phyloP scores from a whole-genome alignment of 2,797 vertebrate genomes.

The Schizopygopsis pylzovi region DNA sequence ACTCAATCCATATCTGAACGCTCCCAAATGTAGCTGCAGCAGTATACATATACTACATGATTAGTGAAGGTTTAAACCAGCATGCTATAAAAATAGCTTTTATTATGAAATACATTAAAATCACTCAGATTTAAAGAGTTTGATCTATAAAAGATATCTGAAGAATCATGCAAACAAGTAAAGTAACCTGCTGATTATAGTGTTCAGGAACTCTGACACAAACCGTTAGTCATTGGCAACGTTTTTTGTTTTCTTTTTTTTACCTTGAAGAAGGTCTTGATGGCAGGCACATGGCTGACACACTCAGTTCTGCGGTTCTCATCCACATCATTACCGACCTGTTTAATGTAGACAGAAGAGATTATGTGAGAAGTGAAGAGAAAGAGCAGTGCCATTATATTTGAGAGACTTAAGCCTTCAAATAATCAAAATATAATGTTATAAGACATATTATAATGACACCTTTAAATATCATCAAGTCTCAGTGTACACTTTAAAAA shows the following conservation, averaged over 20 bases:
- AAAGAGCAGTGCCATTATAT: not conserved
- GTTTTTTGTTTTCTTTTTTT: not conserved
- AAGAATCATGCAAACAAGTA: not conserved
- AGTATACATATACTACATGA: slow-evolving; percentile 31
- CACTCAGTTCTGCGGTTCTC: slow-evolving; percentile 78
- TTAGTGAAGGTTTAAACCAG: slow-evolving; percentile 16
- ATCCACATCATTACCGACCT: slow-evolving; percentile 81
- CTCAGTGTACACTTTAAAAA: too few relatives aligned
- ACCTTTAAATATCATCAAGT: not conserved
- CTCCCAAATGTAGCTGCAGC: slow-evolving; percentile 26
- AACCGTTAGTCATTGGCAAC: not conserved
- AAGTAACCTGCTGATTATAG: not conserved
- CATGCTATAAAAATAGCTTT: not conserved
- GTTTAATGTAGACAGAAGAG: slow-evolving; percentile 39
- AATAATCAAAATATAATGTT: not conserved
- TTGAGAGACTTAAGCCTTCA: not conserved
- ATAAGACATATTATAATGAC: not conserved
- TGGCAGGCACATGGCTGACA: slow-evolving; percentile 76
- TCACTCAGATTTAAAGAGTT: not conserved
- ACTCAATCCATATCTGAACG: slow-evolving; percentile 22
- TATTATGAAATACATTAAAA: not conserved
- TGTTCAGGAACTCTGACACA: not conserved
- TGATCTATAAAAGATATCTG: not conserved
- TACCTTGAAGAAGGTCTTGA: slow-evolving; percentile 83
- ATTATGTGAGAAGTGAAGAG: not conserved